These are phyloP conservation scores for Callospermophilus lateralis DNA, from an alignment of 2,113 vertebrate species.

Conservation along the genomic window DNA sequence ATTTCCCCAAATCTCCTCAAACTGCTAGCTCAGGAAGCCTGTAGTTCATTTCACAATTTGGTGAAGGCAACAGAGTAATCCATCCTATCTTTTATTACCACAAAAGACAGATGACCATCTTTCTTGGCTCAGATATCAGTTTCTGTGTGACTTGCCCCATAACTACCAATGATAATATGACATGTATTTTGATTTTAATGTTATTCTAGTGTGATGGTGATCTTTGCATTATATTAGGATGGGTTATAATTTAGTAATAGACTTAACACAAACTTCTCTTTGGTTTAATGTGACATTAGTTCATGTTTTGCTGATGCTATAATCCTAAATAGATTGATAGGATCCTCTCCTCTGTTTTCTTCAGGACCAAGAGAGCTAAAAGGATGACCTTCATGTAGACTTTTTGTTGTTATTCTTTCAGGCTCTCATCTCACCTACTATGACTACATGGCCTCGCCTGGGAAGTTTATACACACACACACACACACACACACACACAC, in stretches of 20 bases:
- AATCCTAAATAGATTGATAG: background rate
- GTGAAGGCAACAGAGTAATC: background rate
- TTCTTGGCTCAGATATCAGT: background rate
- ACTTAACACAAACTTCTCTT: background rate
- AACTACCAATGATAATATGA: too few relatives aligned
- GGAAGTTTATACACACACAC: background rate
- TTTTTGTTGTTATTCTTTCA: background rate
- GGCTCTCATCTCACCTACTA: background rate
- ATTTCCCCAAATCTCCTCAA: background rate
- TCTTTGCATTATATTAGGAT: background rate
- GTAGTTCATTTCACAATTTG: background rate
- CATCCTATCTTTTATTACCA: background rate
- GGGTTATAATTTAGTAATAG: background rate
- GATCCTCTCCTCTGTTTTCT: background rate
- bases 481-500: too few relatives aligned
- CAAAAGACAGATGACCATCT: background rate
- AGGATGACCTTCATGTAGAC: background rate
- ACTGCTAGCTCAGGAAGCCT: background rate
- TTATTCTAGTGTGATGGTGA: background rate
- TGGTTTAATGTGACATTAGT: background rate
- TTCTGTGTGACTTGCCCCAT: background rate
- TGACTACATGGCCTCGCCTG: background rate
- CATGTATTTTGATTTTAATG: too few relatives aligned
- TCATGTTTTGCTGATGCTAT: background rate
- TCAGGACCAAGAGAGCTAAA: background rate